Conservation (phyloP, 2,113 vertebrate species). For the Heteronetta atricapilla region DNA sequence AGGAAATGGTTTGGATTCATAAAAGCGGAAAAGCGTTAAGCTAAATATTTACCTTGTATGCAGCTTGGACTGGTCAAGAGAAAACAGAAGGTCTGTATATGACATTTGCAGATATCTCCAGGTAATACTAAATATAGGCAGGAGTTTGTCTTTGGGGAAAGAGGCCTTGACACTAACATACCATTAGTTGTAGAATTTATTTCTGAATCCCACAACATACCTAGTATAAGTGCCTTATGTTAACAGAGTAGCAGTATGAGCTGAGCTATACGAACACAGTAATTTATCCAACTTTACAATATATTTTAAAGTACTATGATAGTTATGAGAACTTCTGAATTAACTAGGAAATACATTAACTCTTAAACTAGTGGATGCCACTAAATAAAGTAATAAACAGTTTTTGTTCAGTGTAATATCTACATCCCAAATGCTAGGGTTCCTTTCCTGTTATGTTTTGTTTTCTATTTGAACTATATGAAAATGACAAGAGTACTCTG, state of each 20-base stretch:
- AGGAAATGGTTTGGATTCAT: slow-evolving; percentile 62
- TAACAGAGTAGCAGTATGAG: neutral
- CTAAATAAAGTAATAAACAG: neutral
- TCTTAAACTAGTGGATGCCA: neutral
- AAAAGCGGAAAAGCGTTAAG: slow-evolving; percentile 33
- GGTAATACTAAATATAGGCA: slow-evolving; percentile 62
- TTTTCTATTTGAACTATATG: neutral
- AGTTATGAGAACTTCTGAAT: neutral
- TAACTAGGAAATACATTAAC: neutral
- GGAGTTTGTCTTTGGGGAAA: slow-evolving; percentile 13
- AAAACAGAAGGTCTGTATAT: slow-evolving; percentile 70
- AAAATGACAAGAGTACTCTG: neutral
- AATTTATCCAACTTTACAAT: neutral
- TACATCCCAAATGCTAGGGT: neutral
- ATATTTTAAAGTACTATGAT: neutral
- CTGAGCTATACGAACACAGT: neutral
- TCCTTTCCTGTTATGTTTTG: neutral
- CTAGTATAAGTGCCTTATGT: neutral
- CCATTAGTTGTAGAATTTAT: slow-evolving; percentile 34
- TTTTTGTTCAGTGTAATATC: neutral
- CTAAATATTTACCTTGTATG: slow-evolving; percentile 68
- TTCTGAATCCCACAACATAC: neutral
- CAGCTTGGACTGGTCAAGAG: slow-evolving; percentile 62
- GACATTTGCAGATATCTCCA: slow-evolving; percentile 75
- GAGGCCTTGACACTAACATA: neutral